Conservation (phyloP, 2,113 vertebrate genomes). For the Datnioides undecimradiatus region DNA sequence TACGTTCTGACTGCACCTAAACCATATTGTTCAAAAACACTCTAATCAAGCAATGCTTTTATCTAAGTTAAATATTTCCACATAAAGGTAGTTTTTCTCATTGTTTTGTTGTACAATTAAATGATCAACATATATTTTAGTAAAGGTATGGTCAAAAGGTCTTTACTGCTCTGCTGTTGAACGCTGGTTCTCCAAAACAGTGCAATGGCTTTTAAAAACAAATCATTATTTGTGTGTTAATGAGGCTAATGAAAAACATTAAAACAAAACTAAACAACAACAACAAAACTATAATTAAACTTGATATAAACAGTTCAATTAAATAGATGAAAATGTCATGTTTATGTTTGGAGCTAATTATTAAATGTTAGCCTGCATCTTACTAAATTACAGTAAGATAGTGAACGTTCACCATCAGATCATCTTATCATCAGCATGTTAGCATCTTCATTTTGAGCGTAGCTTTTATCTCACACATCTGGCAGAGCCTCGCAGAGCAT, state of each 20-base stretch:
- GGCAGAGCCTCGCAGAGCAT: too few species aligned
- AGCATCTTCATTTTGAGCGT: too few species aligned
- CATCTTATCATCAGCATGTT: not conserved
- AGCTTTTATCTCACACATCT: too few species aligned
- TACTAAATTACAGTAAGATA: not conserved
- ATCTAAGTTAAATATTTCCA: not conserved
- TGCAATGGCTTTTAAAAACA: not conserved
- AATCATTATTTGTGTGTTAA: not conserved
- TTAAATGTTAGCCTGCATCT: not conserved
- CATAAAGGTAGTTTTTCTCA: not conserved
- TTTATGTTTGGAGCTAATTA: not conserved
- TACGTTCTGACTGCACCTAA: too few species aligned
- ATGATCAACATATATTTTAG: not conserved
- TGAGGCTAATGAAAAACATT: not conserved
- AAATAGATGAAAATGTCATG: too few species aligned
- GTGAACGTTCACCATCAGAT: not conserved
- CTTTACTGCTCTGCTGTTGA: not conserved
- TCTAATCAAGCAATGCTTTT: not conserved
- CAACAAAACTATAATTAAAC: not conserved
- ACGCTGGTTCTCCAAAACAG: not conserved
- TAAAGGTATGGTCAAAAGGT: too few species aligned
- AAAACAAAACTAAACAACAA: not conserved
- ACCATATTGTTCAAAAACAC: not conserved
- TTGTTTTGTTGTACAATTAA: not conserved
- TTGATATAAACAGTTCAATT: not conserved